These are phyloP conservation scores for Ligdia adustata DNA, from an alignment of 2,888 invertebrate genomes.

Conservation along the genomic window DNA sequence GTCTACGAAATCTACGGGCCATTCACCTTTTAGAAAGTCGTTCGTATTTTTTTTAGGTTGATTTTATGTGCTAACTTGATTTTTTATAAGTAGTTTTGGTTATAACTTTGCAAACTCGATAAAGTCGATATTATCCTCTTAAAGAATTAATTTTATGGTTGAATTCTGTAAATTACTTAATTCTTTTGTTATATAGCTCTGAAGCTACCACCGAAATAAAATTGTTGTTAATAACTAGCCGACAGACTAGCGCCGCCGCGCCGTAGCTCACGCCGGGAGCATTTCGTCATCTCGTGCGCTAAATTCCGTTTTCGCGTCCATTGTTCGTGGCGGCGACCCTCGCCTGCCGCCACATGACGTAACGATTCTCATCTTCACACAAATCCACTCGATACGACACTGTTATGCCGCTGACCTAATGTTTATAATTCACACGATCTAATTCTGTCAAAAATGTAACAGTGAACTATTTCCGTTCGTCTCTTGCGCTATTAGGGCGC, in stretches of 20 bases:
- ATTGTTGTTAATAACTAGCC: too few relatives aligned
- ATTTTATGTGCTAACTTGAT: too few relatives aligned
- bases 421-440: slow-evolving; percentile 71
- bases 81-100: too few relatives aligned
- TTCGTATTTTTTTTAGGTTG: neutral
- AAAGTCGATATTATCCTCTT: too few relatives aligned
- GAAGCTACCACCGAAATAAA: too few relatives aligned
- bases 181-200: too few relatives aligned
- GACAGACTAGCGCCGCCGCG: slow-evolving; percentile 43
- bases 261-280: slow-evolving; percentile 57
- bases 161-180: too few relatives aligned
- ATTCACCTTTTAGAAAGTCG: neutral
- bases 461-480: slow-evolving; percentile 53
- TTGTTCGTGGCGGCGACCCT: slow-evolving; percentile 51
- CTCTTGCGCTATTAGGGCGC: slow-evolving; percentile 53
- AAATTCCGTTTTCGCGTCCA: slow-evolving; percentile 66
- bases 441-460: slow-evolving; percentile 62
- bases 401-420: slow-evolving; percentile 55
- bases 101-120: too few relatives aligned
- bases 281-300: slow-evolving; percentile 70
- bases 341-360: slow-evolving; percentile 47
- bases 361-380: slow-evolving; percentile 49
- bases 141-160: too few relatives aligned
- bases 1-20: slow-evolving; percentile 6
- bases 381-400: slow-evolving; percentile 52